phyloP scores from a whole-genome alignment of 2,797 vertebrate species.

The Manis pentadactyla region DNA sequence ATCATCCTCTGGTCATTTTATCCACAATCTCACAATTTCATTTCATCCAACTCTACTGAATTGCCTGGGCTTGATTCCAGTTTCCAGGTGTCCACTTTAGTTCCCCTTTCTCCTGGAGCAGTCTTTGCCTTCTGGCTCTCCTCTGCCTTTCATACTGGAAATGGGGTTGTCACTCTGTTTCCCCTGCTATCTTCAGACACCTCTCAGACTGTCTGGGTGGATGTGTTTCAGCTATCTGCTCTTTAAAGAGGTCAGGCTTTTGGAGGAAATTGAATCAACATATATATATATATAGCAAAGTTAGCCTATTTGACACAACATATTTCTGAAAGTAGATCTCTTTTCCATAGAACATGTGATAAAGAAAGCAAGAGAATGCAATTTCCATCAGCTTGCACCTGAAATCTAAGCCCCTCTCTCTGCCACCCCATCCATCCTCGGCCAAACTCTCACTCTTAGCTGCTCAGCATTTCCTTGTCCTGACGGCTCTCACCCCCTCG shows the following conservation, averaged over 20 bases:
- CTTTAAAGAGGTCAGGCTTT: not conserved
- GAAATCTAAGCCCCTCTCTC: not conserved
- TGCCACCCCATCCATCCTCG: not conserved
- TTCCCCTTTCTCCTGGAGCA: not conserved
- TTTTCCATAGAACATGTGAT: not conserved
- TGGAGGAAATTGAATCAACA: not conserved
- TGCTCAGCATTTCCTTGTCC: not conserved
- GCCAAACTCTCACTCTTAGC: not conserved
- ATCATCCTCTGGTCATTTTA: not conserved
- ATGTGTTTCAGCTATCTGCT: not conserved
- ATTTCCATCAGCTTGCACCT: not conserved
- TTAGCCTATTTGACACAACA: not conserved
- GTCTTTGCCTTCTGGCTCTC: not conserved
- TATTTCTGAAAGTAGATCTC: not conserved
- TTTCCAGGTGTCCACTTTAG: not conserved
- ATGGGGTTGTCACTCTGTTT: not conserved
- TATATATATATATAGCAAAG: not conserved
- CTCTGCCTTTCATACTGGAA: not conserved
- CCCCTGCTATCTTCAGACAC: not conserved
- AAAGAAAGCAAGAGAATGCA: not conserved
- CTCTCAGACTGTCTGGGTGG: not conserved
- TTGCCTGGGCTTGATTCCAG: not conserved
- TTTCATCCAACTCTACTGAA: not conserved
- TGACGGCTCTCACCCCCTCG: not conserved
- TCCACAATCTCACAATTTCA: conserved; percentile 23